Percentiles rank a stretch among this genome's conserved stretches.
Evolutionary conservation across 2,797 vertebrate genomes (phyloP).

Genomic region (Eulemur coronatus): DNA sequence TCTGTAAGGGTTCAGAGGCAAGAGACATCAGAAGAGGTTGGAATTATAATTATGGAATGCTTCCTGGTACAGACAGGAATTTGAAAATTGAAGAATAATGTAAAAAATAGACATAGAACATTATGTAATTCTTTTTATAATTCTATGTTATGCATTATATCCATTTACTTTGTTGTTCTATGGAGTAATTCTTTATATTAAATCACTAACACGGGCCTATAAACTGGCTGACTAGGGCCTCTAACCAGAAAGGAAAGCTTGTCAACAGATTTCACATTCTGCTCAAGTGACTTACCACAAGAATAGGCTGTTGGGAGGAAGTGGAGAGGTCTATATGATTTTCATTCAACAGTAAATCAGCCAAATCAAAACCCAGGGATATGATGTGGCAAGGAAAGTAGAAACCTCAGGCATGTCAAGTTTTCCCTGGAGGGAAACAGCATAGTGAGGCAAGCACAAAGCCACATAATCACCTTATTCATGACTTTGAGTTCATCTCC

Average conservation of each 20-base stretch:
- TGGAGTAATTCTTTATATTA: not conserved
- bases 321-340: not conserved
- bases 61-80: not conserved
- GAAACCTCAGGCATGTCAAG: not conserved
- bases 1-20: not conserved
- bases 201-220: not conserved
- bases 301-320: not conserved
- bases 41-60: not conserved
- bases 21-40: not conserved
- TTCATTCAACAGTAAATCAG: slow-evolving; percentile 41
- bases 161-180: not conserved
- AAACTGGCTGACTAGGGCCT: not conserved
- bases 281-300: not conserved
- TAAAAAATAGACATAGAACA: not conserved
- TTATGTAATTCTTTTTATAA: not conserved
- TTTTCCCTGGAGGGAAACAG: slow-evolving; percentile 44
- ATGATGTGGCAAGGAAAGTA: not conserved
- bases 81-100: not conserved
- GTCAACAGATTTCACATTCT: not conserved
- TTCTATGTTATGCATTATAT: not conserved
- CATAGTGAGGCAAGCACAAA: not conserved
- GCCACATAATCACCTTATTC: slow-evolving; percentile 54
- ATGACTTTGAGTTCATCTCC: slow-evolving; percentile 52
- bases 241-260: slow-evolving; percentile 11
- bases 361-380: slow-evolving; percentile 24